A percentile compares a stretch with the other conserved stretches of the same genome.
phyloP scores from a whole-genome alignment of 2,113 vertebrate species.

The Microcebus griseorufus region DNA sequence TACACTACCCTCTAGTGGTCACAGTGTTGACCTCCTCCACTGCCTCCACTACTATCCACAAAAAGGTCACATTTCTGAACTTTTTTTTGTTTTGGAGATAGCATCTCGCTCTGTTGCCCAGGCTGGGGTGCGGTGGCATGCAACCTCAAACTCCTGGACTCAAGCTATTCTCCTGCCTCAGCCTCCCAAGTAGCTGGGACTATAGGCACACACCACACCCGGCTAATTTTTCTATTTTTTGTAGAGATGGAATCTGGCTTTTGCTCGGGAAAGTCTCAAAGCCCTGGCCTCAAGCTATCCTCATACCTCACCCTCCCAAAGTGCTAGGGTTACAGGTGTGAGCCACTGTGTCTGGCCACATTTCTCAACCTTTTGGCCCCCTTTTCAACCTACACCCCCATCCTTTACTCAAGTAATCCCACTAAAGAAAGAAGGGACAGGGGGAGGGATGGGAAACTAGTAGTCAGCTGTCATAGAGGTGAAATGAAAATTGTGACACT shows the following conservation, averaged over 20 bases:
- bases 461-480: background rate
- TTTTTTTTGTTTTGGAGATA: background rate
- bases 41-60: background rate
- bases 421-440: background rate
- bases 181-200: background rate
- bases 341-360: background rate
- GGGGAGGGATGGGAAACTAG: background rate
- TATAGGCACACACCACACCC: background rate
- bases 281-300: background rate
- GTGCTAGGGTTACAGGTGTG: background rate
- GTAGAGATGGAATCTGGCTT: background rate
- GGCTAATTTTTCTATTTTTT: background rate
- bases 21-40: background rate
- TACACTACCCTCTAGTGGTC: slow-evolving; percentile 53
- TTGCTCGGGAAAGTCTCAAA: background rate
- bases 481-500: background rate
- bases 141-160: background rate
- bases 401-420: background rate
- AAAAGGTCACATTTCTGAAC: background rate
- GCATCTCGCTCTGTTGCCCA: background rate
- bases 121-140: background rate
- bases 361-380: background rate
- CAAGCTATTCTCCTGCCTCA: background rate
- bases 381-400: background rate
- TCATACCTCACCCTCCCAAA: background rate